Percentiles rank a stretch among this genome's conserved stretches.
phyloP scores from a whole-genome alignment of 2,113 vertebrate genomes.

The Vicugna pacos region DNA sequence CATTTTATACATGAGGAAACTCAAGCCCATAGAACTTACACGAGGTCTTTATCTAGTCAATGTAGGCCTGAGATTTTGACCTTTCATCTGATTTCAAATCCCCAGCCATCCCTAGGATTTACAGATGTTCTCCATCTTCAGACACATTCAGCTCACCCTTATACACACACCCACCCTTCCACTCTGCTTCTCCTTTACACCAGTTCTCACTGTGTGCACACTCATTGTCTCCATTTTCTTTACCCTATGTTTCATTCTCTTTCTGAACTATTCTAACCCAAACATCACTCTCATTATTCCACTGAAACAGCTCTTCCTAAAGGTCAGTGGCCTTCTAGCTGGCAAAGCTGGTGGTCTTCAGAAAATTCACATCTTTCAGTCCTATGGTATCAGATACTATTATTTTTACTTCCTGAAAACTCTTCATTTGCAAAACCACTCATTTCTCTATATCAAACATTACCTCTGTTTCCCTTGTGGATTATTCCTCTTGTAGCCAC shows the following conservation, averaged over 20 bases:
- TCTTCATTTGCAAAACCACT: neutral
- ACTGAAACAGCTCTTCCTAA: neutral
- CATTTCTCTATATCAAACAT: neutral
- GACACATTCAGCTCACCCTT: neutral
- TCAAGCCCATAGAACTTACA: neutral
- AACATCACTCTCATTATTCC: neutral
- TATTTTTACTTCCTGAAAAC: neutral
- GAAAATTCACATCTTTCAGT: neutral
- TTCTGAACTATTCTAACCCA: neutral
- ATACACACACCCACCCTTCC: neutral
- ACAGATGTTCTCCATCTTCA: neutral
- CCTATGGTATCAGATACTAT: neutral
- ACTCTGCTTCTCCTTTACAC: neutral
- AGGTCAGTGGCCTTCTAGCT: neutral
- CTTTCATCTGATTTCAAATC: neutral
- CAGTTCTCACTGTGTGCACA: accelerated
- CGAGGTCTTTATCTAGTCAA: neutral
- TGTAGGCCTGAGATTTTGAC: neutral
- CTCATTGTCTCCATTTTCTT: neutral
- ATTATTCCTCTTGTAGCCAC: neutral
- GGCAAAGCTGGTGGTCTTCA: neutral
- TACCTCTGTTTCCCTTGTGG: neutral
- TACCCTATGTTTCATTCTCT: neutral
- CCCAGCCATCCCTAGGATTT: neutral
- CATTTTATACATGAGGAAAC: neutral